These are phyloP conservation scores for Passer domesticus DNA, from an alignment of 2,113 vertebrate species.

Conservation along the genomic window DNA sequence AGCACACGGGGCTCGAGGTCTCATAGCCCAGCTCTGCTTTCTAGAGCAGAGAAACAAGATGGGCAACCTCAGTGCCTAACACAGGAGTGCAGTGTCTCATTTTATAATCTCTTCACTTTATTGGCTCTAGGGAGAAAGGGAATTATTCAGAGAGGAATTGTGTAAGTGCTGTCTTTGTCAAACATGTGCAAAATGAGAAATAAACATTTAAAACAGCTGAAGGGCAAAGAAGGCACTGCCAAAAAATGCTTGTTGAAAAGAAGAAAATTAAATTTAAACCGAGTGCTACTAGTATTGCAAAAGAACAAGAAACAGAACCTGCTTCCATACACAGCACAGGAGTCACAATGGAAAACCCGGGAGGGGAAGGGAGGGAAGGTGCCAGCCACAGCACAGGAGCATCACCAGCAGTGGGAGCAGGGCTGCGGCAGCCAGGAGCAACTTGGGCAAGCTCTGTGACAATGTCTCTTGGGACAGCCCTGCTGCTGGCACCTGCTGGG, in stretches of 20 bases:
- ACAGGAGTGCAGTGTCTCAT: conserved; percentile 4
- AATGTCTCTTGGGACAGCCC: background rate
- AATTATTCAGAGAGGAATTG: conserved; percentile 49
- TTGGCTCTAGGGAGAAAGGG: conserved; percentile 39
- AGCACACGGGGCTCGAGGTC: fast-evolving
- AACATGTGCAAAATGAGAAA: conserved; percentile 64
- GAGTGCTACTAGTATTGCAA: conserved; percentile 50
- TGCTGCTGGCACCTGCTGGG: background rate
- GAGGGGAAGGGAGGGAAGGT: background rate
- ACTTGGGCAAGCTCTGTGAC: background rate
- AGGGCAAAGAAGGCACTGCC: conserved; percentile 22
- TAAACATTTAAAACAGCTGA: conserved; percentile 57
- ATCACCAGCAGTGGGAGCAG: fast-evolving
- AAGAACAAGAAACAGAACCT: conserved; percentile 54
- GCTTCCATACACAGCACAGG: background rate
- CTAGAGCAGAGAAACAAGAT: background rate
- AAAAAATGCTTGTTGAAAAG: conserved; percentile 31
- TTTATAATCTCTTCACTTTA: conserved; percentile 42
- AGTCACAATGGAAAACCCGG: background rate
- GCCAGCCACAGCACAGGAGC: background rate
- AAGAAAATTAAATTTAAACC: conserved; percentile 59
- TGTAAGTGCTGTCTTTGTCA: conserved; percentile 61
- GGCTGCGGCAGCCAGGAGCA: fast-evolving
- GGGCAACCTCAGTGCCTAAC: background rate
- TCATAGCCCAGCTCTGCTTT: background rate